Percentiles rank a stretch among this genome's conserved stretches.
These are phyloP conservation scores for Chaenocephalus aceratus DNA, from an alignment of 2,113 vertebrate genomes.

Conservation along the genomic window DNA sequence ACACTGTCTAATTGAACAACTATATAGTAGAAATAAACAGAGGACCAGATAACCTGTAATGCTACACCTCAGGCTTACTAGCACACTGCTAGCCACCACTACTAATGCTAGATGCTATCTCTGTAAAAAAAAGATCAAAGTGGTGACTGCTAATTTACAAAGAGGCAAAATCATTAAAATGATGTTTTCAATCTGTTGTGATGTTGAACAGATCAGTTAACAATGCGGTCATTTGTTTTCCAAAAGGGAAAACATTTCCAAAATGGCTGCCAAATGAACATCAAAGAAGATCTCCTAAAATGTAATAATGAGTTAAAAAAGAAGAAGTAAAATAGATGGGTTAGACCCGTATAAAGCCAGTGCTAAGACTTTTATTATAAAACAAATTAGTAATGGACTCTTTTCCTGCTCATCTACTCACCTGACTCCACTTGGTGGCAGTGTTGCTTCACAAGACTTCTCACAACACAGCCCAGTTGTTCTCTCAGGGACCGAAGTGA, in stretches of 20 bases:
- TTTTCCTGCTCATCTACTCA: neutral
- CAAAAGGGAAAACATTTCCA: constrained; percentile 1
- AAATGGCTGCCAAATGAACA: neutral
- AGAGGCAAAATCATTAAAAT: neutral
- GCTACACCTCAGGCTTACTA: neutral
- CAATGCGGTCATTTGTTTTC: neutral
- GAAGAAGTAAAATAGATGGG: neutral
- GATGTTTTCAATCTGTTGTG: neutral
- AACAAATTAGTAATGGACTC: neutral
- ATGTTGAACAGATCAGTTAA: neutral
- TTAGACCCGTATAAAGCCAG: neutral
- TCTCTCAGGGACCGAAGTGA: neutral
- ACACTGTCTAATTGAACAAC: neutral
- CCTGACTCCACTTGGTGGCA: constrained; percentile 69
- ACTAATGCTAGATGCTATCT: neutral
- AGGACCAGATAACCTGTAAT: neutral
- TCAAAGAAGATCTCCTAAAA: neutral
- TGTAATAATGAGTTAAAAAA: neutral
- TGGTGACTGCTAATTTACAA: no score
- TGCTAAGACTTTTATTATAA: neutral
- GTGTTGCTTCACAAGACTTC: constrained; percentile 52
- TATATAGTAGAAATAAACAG: neutral
- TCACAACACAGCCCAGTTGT: no score
- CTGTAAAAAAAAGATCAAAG: no score
- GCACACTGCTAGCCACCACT: no score